These are phyloP conservation scores for Drepanosiphum platanoidis DNA, from an alignment of 2,888 invertebrate genomes.

Conservation along the genomic window DNA sequence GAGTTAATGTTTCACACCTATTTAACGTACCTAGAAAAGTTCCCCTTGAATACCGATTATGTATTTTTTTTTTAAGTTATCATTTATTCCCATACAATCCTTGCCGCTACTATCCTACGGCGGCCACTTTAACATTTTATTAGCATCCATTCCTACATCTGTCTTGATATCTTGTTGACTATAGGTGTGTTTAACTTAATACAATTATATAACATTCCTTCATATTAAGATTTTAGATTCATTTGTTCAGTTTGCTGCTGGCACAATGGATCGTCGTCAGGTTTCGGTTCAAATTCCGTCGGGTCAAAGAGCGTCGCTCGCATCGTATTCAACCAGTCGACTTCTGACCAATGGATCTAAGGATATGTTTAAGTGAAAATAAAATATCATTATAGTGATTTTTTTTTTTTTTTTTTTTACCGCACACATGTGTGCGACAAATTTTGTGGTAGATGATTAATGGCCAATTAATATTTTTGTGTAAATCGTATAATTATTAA, in stretches of 20 bases:
- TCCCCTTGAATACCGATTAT: too few relatives aligned
- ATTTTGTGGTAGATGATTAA: not conserved
- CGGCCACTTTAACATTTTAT: not conserved
- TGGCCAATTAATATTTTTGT: not conserved
- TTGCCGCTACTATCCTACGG: not conserved
- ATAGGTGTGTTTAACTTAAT: not conserved
- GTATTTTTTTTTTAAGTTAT: not conserved
- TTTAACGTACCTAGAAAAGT: too few relatives aligned
- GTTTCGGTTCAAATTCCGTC: too few relatives aligned
- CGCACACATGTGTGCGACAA: not conserved
- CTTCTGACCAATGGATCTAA: not conserved
- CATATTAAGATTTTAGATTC: slow-evolving; percentile 2
- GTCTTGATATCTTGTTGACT: not conserved
- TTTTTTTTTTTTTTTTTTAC: not conserved
- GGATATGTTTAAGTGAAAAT: not conserved
- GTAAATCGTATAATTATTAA: not conserved
- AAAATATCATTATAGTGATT: not conserved
- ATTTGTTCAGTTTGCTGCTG: not conserved
- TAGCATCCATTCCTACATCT: not conserved
- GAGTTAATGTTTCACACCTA: not conserved
- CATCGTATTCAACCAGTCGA: not conserved
- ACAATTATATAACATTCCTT: too few relatives aligned
- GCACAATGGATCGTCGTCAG: not conserved
- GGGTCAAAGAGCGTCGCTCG: not conserved
- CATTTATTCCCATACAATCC: not conserved